These are phyloP conservation scores for Hestina assimilis DNA, from an alignment of 1,140 invertebrate genomes.

Conservation along the genomic window DNA sequence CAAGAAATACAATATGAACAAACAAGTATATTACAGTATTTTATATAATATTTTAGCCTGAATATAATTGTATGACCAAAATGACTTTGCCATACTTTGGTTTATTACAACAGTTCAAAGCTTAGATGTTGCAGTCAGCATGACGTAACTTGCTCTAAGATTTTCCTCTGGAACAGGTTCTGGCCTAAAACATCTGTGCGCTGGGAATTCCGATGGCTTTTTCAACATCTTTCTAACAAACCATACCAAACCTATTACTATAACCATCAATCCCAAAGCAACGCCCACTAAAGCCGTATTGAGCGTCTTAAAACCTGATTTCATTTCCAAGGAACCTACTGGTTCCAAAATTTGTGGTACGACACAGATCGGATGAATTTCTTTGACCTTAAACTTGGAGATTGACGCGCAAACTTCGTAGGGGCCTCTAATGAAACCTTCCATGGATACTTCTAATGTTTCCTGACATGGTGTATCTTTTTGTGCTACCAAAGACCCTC, in stretches of 20 bases:
- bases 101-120: slow-evolving; percentile 40
- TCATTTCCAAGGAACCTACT: slow-evolving; percentile 56
- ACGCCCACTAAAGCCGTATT: slow-evolving; percentile 77
- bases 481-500: slow-evolving; percentile 71
- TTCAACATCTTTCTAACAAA: slow-evolving; percentile 78
- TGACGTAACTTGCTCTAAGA: slow-evolving; percentile 79
- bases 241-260: slow-evolving; percentile 77
- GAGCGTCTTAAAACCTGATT: slow-evolving; percentile 69
- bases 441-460: slow-evolving; percentile 70
- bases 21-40: background rate
- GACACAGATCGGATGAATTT: slow-evolving; percentile 74
- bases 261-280: slow-evolving; percentile 76
- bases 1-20: background rate
- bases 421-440: slow-evolving; percentile 71
- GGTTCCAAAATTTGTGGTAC: slow-evolving; percentile 74
- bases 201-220: slow-evolving; percentile 71
- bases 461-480: slow-evolving; percentile 71
- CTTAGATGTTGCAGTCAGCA: slow-evolving; percentile 82
- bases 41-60: background rate
- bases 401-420: slow-evolving; percentile 74
- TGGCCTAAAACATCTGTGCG: slow-evolving; percentile 79
- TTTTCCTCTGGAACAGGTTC: slow-evolving; percentile 72
- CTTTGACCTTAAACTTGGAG: slow-evolving; percentile 64
- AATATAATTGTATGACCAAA: background rate
- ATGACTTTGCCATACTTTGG: background rate